Evolutionary conservation across 1,140 invertebrate species (phyloP).

Genomic region (Galleria mellonella): DNA sequence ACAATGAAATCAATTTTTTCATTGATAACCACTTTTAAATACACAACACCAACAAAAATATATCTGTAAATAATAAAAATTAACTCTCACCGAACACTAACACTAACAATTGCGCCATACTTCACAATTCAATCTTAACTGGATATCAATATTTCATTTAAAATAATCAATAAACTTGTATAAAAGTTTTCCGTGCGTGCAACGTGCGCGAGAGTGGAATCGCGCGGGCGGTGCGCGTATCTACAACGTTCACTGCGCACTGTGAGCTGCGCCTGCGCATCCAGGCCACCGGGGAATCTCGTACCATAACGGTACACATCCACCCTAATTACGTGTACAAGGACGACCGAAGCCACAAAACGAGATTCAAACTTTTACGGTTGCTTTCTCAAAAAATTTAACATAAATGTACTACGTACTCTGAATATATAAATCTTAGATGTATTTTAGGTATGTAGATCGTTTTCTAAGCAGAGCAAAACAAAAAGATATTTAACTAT

Average conservation of each 20-base stretch:
- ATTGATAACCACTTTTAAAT: background rate
- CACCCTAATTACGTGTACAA: slow-evolving; percentile 16
- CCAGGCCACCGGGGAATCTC: slow-evolving; percentile 17
- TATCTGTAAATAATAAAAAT: background rate
- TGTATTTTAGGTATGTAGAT: too few relatives aligned
- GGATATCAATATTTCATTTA: background rate
- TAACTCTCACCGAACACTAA: background rate
- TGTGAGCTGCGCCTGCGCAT: slow-evolving; percentile 4
- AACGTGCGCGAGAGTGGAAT: slow-evolving; percentile 13
- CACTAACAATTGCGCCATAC: background rate
- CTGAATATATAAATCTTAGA: too few relatives aligned
- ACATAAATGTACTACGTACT: background rate
- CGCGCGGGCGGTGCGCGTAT: slow-evolving; percentile 11
- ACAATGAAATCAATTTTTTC: too few relatives aligned
- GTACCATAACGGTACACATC: slow-evolving; percentile 23
- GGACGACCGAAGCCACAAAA: slow-evolving; percentile 1
- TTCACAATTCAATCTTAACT: background rate
- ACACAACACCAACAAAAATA: background rate
- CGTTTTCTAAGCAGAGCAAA: too few relatives aligned
- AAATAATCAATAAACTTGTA: background rate
- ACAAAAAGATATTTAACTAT: too few relatives aligned
- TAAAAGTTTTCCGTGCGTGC: background rate
- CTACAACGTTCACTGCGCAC: slow-evolving; percentile 8
- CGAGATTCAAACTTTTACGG: background rate
- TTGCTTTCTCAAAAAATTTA: background rate